A percentile compares a stretch with the other conserved stretches of the same genome.
Evolutionary conservation across 2,113 vertebrate species (phyloP).

Genomic region (Hylia prasina): DNA sequence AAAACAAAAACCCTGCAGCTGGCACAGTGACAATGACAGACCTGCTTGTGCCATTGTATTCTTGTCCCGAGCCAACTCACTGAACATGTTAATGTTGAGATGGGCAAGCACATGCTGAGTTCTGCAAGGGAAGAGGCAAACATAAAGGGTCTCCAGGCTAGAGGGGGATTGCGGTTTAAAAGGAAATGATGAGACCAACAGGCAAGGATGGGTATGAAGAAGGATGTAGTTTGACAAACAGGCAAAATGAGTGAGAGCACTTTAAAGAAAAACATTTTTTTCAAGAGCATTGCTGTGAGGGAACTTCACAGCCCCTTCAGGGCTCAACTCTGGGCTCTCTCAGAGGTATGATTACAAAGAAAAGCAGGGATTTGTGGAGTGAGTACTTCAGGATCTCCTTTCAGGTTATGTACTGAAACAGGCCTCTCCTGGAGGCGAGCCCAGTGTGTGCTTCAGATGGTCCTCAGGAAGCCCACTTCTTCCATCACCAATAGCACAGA

Average conservation of each 20-base stretch:
- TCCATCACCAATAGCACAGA: not conserved
- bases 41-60: not conserved
- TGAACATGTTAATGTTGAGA: not conserved
- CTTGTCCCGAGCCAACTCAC: not conserved
- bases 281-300: not conserved
- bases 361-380: not conserved
- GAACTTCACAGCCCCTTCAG: not conserved
- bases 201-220: not conserved
- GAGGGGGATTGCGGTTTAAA: not conserved
- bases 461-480: not conserved
- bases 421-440: not conserved
- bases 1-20: not conserved
- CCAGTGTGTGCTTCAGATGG: not conserved
- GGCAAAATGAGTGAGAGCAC: not conserved
- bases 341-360: not conserved
- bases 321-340: not conserved
- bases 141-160: not conserved
- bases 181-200: not conserved
- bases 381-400: not conserved
- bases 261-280: not conserved
- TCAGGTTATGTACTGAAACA: not conserved
- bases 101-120: not conserved
- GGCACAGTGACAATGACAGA: not conserved
- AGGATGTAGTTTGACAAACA: not conserved
- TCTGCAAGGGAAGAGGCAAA: not conserved